Conservation (phyloP, 2,113 vertebrate species). For the Clupea harengus region DNA sequence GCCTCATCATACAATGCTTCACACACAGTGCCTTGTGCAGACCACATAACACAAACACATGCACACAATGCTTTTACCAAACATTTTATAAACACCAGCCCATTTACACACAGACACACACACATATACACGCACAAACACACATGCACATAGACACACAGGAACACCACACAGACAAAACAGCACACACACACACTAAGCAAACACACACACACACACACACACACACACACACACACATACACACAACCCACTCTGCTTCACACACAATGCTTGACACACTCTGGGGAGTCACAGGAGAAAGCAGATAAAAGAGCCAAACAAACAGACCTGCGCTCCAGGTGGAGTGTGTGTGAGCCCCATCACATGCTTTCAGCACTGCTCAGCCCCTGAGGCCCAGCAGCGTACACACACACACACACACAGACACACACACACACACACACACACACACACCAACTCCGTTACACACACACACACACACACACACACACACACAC, state of each 20-base stretch:
- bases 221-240: slow-evolving; percentile 23
- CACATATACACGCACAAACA: neutral
- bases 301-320: slow-evolving; percentile 6
- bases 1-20: neutral
- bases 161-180: slow-evolving; percentile 23
- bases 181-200: slow-evolving; percentile 30
- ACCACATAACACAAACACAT: neutral
- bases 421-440: neutral
- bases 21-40: neutral
- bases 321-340: slow-evolving; percentile 7
- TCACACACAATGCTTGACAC: neutral
- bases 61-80: neutral
- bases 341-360: neutral
- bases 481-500: neutral
- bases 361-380: neutral
- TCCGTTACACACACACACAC: slow-evolving; percentile 4
- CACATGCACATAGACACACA: neutral
- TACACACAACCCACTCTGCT: neutral
- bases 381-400: neutral
- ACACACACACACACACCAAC: neutral
- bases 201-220: neutral
- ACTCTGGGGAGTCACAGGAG: slow-evolving; percentile 2
- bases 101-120: neutral
- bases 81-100: neutral
- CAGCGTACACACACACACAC: neutral